These are phyloP conservation scores for Triplophysa siluroides DNA, from an alignment of 2,113 vertebrate genomes.

Conservation along the genomic window DNA sequence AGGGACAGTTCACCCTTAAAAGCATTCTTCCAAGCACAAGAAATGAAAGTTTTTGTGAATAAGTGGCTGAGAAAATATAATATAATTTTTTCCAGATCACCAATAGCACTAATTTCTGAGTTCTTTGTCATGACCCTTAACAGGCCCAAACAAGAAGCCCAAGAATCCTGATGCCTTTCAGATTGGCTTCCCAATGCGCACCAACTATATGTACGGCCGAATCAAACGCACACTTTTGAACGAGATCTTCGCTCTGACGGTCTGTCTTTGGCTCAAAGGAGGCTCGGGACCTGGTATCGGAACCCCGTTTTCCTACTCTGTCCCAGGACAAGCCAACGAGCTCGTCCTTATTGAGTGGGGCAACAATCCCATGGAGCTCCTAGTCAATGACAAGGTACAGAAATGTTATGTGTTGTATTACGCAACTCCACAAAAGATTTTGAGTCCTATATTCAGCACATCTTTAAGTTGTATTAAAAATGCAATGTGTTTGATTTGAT, in stretches of 20 bases:
- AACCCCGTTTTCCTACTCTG: constrained; percentile 77
- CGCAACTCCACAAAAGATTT: constrained; percentile 20
- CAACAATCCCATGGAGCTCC: constrained; percentile 76
- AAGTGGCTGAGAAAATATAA: no score
- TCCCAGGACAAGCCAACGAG: constrained; percentile 78
- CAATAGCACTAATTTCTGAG: background rate
- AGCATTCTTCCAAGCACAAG: no score
- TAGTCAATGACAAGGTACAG: constrained; percentile 77
- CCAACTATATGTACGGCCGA: constrained; percentile 76
- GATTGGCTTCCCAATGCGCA: constrained; percentile 76
- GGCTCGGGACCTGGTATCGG: constrained; percentile 70
- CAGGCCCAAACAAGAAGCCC: constrained; percentile 64
- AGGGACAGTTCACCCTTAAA: no score
- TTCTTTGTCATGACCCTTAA: background rate
- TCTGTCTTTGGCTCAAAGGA: constrained; percentile 73
- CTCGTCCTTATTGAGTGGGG: constrained; percentile 79
- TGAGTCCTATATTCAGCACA: no score
- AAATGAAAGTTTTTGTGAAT: no score
- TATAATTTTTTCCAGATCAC: no score
- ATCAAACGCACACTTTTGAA: constrained; percentile 68
- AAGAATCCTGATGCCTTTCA: constrained; percentile 70
- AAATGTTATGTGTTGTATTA: background rate
- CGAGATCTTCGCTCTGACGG: constrained; percentile 75
- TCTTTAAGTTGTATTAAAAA: no score
- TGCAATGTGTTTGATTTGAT: no score